Evolutionary conservation across 2,797 vertebrate species (phyloP).

Genomic region (Cygnus olor): DNA sequence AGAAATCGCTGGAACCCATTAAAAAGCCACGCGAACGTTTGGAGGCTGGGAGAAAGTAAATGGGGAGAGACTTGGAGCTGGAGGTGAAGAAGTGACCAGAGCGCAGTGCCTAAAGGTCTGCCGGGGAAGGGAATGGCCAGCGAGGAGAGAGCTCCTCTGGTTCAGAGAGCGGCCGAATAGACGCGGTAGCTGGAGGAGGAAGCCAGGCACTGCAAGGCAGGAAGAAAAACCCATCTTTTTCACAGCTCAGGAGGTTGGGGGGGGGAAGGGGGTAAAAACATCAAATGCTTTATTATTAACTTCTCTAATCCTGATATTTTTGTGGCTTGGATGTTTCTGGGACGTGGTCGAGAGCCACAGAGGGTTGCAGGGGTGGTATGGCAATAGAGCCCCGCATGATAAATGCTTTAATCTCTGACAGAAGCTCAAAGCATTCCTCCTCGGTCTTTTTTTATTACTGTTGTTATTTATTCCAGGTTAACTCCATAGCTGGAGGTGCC

Average conservation of each 20-base stretch:
- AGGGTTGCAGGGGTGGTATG: background rate
- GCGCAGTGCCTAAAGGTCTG: background rate
- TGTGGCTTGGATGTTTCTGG: background rate
- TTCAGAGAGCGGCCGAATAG: background rate
- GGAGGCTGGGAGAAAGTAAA: slow-evolving; percentile 4
- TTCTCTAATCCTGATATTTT: background rate
- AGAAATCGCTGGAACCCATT: background rate
- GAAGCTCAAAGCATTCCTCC: rapidly evolving
- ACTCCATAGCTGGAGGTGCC: background rate
- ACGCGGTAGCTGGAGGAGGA: background rate
- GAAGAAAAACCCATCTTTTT: background rate
- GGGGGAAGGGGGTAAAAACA: background rate
- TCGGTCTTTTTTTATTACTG: rapidly evolving
- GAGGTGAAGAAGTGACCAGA: background rate
- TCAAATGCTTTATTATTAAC: background rate
- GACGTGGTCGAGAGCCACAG: rapidly evolving
- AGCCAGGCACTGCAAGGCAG: background rate
- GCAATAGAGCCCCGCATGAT: background rate
- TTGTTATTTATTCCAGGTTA: background rate
- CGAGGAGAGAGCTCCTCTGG: background rate
- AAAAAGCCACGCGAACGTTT: background rate
- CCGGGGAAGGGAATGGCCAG: background rate
- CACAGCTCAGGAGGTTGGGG: background rate
- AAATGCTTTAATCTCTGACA: background rate
- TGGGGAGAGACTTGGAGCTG: background rate